A percentile compares a stretch with the other conserved stretches of the same genome.
phyloP scores from a whole-genome alignment of 2,797 vertebrate species.

The Acanthis flammea region DNA sequence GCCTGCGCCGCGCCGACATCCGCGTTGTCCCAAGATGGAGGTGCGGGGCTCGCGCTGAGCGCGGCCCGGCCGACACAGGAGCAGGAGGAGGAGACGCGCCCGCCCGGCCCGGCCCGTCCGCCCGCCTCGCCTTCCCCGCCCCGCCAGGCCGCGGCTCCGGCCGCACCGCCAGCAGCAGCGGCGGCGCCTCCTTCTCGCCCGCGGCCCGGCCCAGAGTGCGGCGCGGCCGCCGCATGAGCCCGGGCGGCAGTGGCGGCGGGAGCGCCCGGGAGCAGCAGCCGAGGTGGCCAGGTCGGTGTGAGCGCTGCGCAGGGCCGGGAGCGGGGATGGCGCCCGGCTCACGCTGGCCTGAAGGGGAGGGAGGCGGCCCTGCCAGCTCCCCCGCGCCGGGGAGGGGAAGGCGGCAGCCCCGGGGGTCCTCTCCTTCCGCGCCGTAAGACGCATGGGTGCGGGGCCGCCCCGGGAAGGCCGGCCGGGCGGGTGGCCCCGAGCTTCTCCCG shows the following conservation, averaged over 20 bases:
- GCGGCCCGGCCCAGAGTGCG: background rate
- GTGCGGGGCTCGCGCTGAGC: constrained; percentile 59
- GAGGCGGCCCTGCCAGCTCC: background rate
- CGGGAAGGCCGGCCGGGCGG: background rate
- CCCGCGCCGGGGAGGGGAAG: background rate
- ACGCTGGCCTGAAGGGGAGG: background rate
- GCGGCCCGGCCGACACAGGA: background rate
- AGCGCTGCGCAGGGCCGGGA: background rate
- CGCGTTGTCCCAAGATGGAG: constrained; percentile 73
- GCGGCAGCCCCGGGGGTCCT: background rate
- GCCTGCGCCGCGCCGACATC: constrained; percentile 64
- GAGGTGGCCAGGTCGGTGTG: constrained; percentile 21
- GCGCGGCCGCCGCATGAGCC: constrained; percentile 71
- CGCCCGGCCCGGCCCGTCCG: background rate
- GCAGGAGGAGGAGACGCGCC: background rate
- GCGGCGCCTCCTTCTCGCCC: background rate
- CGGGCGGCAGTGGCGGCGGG: constrained; percentile 54
- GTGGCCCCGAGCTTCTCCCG: background rate
- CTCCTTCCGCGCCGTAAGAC: background rate
- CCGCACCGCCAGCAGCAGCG: constrained; percentile 10
- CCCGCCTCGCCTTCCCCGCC: background rate
- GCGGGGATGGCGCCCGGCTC: background rate
- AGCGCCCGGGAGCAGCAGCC: constrained; percentile 17
- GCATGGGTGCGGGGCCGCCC: background rate
- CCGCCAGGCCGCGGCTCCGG: background rate